phyloP scores from a whole-genome alignment of 2,113 vertebrate genomes.

The Gallinago jamesoni region DNA sequence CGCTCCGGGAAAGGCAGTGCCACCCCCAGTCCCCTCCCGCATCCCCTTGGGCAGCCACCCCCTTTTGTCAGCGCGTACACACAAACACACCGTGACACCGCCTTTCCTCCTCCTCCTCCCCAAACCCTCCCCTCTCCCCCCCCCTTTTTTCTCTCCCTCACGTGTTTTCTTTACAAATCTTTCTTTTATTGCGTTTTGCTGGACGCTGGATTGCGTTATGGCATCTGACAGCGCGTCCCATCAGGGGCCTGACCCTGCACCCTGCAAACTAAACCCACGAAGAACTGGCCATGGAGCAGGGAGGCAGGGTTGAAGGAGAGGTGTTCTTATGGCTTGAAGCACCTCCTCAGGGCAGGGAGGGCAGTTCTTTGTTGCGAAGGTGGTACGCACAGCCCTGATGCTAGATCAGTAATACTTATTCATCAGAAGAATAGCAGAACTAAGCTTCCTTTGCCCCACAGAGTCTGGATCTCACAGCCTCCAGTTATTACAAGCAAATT shows the following conservation, averaged over 20 bases:
- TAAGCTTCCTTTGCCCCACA: not conserved
- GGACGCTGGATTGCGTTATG: rapidly evolving
- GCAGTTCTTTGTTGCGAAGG: rapidly evolving
- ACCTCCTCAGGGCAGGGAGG: not conserved
- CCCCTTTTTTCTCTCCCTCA: not conserved
- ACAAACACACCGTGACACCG: not conserved
- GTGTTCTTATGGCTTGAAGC: not conserved
- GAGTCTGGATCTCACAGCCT: not conserved
- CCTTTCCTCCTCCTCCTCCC: not conserved
- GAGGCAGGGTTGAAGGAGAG: not conserved
- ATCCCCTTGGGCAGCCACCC: not conserved
- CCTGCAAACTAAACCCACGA: rapidly evolving
- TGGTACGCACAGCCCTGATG: not conserved
- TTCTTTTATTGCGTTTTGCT: rapidly evolving
- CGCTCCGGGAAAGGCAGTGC: not conserved
- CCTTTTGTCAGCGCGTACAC: not conserved
- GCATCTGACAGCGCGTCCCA: rapidly evolving
- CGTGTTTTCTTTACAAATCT: rapidly evolving
- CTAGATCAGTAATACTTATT: not conserved
- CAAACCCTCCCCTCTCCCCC: not conserved
- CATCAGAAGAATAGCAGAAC: not conserved
- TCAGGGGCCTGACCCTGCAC: not conserved
- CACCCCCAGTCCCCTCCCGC: not conserved
- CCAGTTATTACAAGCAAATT: not conserved
- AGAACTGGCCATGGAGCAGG: too few species aligned